phyloP scores from a whole-genome alignment of 2,888 invertebrate genomes.

The Chrysotoxum bicinctum region DNA sequence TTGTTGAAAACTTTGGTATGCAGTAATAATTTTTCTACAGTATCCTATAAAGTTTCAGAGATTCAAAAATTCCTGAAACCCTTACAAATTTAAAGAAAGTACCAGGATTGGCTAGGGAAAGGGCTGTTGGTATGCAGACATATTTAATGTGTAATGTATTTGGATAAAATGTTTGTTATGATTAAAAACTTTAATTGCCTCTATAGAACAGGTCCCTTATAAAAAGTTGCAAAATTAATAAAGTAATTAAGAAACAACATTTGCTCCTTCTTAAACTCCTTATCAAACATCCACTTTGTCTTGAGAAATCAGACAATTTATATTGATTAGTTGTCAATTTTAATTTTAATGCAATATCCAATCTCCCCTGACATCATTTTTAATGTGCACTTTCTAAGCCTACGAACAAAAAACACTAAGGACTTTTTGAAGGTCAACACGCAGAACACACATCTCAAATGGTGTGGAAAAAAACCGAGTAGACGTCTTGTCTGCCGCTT shows the following conservation, averaged over 20 bases:
- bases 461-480: conserved; percentile 13
- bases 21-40: too few species aligned
- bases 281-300: conserved; percentile 9
- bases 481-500: conserved; percentile 60
- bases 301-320: not conserved
- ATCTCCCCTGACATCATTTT: conserved; percentile 29
- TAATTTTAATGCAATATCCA: not conserved
- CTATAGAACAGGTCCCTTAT: too few species aligned
- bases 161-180: too few species aligned
- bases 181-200: too few species aligned
- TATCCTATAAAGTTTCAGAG: too few species aligned
- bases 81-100: too few species aligned
- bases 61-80: too few species aligned
- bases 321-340: not conserved
- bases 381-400: conserved; percentile 7
- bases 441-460: conserved; percentile 2
- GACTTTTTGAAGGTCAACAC: conserved; percentile 66
- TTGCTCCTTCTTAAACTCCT: not conserved
- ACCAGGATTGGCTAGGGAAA: too few species aligned
- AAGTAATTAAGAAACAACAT: not conserved
- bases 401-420: not conserved
- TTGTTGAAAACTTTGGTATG: too few species aligned
- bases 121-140: too few species aligned
- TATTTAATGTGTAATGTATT: too few species aligned
- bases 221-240: too few species aligned